These are phyloP conservation scores for Lochmaea capreae DNA, from an alignment of 2,888 invertebrate species.

Conservation along the genomic window DNA sequence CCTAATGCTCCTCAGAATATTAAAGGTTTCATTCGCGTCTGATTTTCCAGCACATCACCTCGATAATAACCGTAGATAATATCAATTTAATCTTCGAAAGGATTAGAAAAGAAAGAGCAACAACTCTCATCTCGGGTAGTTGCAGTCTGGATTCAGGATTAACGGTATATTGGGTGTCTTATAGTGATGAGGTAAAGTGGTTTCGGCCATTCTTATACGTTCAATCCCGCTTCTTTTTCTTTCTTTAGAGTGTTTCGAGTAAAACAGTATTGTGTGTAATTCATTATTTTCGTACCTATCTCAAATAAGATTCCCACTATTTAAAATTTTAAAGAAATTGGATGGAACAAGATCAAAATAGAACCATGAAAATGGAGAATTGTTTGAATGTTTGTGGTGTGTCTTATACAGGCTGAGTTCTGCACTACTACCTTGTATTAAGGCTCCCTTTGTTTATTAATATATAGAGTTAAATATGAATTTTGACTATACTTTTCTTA, in stretches of 20 bases:
- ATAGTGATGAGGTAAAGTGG: slow-evolving; percentile 43
- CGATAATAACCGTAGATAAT: slow-evolving; percentile 37
- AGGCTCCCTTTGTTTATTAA: no score
- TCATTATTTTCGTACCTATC: slow-evolving; percentile 3
- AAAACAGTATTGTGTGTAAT: slow-evolving; percentile 13
- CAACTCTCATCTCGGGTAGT: slow-evolving; percentile 29
- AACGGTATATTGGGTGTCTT: slow-evolving; percentile 41
- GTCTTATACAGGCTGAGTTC: background rate
- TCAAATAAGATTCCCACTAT: background rate
- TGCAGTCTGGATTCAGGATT: slow-evolving; percentile 40
- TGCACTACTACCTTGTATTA: no score
- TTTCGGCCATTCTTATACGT: slow-evolving; percentile 40
- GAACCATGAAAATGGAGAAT: background rate
- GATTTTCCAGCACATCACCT: slow-evolving; percentile 34
- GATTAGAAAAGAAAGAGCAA: slow-evolving; percentile 38
- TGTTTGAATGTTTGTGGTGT: background rate
- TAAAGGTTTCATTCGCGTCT: slow-evolving; percentile 26
- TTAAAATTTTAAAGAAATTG: background rate
- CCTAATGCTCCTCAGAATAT: slow-evolving; percentile 12
- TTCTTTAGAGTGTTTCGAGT: slow-evolving; percentile 13
- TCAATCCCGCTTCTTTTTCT: slow-evolving; percentile 26
- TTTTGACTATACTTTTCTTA: no score
- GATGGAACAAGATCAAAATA: background rate
- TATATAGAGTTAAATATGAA: no score
- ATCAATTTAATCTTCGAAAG: slow-evolving; percentile 41